phyloP scores from a whole-genome alignment of 2,888 invertebrate genomes.

The Ypsolopha sequella region DNA sequence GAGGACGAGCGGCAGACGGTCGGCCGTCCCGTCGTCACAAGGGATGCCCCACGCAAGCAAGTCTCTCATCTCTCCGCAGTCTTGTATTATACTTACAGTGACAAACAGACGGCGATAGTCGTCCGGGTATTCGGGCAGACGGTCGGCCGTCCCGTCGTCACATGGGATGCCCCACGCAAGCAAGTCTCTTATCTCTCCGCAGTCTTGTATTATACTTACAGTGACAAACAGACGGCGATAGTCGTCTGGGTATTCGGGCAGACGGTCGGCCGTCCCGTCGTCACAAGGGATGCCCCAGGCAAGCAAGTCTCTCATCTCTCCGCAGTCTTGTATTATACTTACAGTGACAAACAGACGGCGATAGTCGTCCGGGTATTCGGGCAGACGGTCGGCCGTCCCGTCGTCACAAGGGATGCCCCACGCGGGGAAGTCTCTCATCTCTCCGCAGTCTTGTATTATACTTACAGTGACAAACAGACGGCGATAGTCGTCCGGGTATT shows the following conservation, averaged over 20 bases:
- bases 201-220: constrained; percentile 72
- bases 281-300: too few species aligned
- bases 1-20: too few species aligned
- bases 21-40: too few species aligned
- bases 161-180: constrained; percentile 77
- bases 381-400: constrained; percentile 77
- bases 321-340: constrained; percentile 5
- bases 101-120: constrained; percentile 58
- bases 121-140: constrained; percentile 81
- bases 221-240: too few species aligned
- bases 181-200: constrained; percentile 75
- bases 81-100: constrained; percentile 19
- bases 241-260: too few species aligned
- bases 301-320: too few species aligned
- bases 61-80: too few species aligned
- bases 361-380: constrained; percentile 83
- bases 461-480: constrained; percentile 34
- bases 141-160: constrained; percentile 78
- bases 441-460: constrained; percentile 77
- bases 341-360: constrained; percentile 21
- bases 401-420: constrained; percentile 80
- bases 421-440: constrained; percentile 64
- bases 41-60: too few species aligned
- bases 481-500: constrained; percentile 79
- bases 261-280: too few species aligned